phyloP scores from a whole-genome alignment of 2,797 vertebrate genomes.

The Sebastes hubbsi region DNA sequence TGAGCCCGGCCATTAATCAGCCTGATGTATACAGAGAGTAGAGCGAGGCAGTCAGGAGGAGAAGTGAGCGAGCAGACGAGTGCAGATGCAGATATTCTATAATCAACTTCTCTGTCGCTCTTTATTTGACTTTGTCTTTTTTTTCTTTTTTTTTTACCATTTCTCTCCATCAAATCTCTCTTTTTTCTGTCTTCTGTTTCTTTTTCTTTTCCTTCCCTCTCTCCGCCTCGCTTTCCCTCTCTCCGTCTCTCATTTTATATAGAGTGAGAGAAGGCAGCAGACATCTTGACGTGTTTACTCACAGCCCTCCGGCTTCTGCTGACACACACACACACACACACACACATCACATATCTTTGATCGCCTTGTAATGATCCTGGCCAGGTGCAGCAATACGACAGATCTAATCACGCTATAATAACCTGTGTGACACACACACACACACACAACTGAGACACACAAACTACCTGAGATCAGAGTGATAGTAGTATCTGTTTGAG shows the following conservation, averaged over 20 bases:
- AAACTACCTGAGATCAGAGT: conserved; percentile 1
- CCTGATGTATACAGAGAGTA: conserved; percentile 11
- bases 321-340: conserved; percentile 21
- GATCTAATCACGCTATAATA: conserved; percentile 45
- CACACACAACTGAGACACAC: neutral
- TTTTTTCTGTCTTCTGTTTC: neutral
- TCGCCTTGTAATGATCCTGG: conserved; percentile 57
- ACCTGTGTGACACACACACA: conserved; percentile 28
- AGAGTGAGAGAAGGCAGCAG: conserved; percentile 81
- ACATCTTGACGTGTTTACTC: conserved; percentile 63
- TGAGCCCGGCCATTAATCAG: conserved; percentile 18
- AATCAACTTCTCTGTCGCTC: neutral
- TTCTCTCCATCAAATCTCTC: neutral
- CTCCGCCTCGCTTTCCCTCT: neutral
- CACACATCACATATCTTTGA: conserved; percentile 46
- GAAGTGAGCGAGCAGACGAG: conserved; percentile 11
- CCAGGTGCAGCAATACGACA: conserved; percentile 42
- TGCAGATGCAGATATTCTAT: conserved; percentile 22
- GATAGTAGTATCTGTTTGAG: neutral
- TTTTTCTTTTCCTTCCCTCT: neutral
- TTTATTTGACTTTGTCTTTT: neutral
- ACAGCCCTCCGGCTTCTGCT: conserved; percentile 43
- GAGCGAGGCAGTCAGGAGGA: conserved; percentile 30
- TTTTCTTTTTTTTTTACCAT: neutral
- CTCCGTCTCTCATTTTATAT: conserved; percentile 50